Evolutionary conservation across 2,797 vertebrate genomes (phyloP).

Genomic region (Hydrophis major): DNA sequence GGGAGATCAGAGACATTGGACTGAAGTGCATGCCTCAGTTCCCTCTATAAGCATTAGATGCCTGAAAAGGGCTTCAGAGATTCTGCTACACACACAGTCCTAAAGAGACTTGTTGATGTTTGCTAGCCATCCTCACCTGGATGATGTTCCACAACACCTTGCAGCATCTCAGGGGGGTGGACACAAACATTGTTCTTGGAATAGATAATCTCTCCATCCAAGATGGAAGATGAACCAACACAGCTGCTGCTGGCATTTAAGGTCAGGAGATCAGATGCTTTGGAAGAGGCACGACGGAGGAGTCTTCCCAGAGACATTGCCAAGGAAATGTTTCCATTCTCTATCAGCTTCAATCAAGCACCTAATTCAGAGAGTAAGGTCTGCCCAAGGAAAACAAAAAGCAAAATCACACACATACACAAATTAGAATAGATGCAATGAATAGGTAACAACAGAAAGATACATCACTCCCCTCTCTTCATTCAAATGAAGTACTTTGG

Average conservation of each 20-base stretch:
- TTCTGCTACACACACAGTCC: background rate
- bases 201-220: slow-evolving; percentile 94
- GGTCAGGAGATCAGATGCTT: slow-evolving; percentile 95
- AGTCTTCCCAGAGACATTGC: slow-evolving; percentile 98
- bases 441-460: background rate
- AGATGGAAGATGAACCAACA: slow-evolving; percentile 69
- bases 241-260: slow-evolving; percentile 75
- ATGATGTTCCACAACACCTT: slow-evolving; percentile 88
- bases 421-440: background rate
- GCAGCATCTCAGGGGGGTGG: slow-evolving; percentile 88
- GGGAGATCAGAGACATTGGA: background rate
- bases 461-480: background rate
- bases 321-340: slow-evolving; percentile 87
- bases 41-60: background rate
- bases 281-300: slow-evolving; percentile 93
- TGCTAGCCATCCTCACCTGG: slow-evolving; percentile 78
- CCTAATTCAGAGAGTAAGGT: slow-evolving; percentile 33
- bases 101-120: background rate
- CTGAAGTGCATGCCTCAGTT: background rate
- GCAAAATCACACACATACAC: background rate
- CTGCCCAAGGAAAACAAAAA: slow-evolving; percentile 36
- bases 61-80: background rate
- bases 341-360: slow-evolving; percentile 62
- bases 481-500: background rate
- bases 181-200: slow-evolving; percentile 99